Base-by-base conservation (phyloP, 2,113 vertebrate species). In the Terrapene triunguis region DNA sequence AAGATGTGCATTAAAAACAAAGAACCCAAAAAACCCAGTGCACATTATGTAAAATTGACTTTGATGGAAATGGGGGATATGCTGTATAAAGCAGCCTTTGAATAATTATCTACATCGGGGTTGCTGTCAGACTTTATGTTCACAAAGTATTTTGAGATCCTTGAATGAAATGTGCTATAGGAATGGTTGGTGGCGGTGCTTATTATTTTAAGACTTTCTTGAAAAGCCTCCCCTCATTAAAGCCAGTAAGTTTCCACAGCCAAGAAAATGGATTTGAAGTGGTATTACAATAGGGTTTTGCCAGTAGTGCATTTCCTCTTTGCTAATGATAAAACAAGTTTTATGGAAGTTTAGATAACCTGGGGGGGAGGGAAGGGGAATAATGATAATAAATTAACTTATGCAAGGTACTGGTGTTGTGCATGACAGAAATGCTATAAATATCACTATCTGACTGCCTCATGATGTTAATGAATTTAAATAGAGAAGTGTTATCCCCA, bases 21-120 rank as follows among this genome's bases (percentile, higher is more conserved):
- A 72, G 16, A n/a, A 42, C 25, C 21, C 54, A 11, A 51, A 90
- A 78, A 38, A 38, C 5, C 19, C 29, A n/a, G 55, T 62, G 32
- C 51, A 55, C 13, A 32, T 47, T n/a, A 48, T 8, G 32, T 1
- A 0, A 3, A 47, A 57, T 12, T 9, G 3, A 13, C 16, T 5
- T 12, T 62, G 2, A 7, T 2, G 4, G 29, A 57, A 54, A 38
- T 25, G 10, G 14, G 47, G 72, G 51, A 57, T 1, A 47, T 47
- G 24, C 22, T 47, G 12, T 25, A 44, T 25, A 25, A 47, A 44
- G 22, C 1, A 4, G 27, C 48, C 57, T 82, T 57, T n/a, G 32
- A 57, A 2, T 12, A 87, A 38, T 38, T 81, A 0, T 10, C 24
- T 54, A 8, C 19, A 48, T 76, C 82, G 17, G 17, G 80, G 84